Evolutionary conservation across 2,797 vertebrate genomes (phyloP), one percentile per base, ranked within the genome.

Genomic region (Dipus sagitta): DNA sequence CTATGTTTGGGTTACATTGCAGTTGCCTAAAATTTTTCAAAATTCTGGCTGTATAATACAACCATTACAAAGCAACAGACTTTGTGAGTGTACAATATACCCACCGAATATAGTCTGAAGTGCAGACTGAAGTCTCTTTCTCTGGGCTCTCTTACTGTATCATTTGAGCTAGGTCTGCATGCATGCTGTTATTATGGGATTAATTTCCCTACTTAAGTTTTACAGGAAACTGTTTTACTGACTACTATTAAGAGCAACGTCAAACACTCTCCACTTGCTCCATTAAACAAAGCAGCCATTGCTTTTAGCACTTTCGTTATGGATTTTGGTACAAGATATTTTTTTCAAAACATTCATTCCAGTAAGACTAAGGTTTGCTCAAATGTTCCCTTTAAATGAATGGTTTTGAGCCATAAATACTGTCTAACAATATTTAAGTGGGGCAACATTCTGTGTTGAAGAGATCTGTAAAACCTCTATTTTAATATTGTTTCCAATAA

Each of bases 171-270:
- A 32, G 34, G 70, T 65, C 80, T 88, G 84, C 28, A 65, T 95
- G 72, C 76, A 71, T 86, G 84, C 86, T 94, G 67, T 79, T 94
- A n/a, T 91, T 86, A 88, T 94, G 80, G 84, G 88, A 93, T 88
- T 97, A 92, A 96, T 95, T 92, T 94, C 82, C 76, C 86, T 21
- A 30, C 75, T 96, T 85, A 97, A 93, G 90, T 95, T 96, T 97
- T 96, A 95, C 95, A 95, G 96, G 93, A 96, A 96, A 96, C 94
- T 96, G 91, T 97, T 97, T 97, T 94, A 97, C 93, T 91, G 86
- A 72, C 65, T 96, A 84, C 81, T 95, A 71, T 94, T 94, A 96
- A 96, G 70, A 77, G 80, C 71, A 93, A 81, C 0, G 3, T 74
- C 79, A 88, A 96, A 94, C n/a, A 70, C 67, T 96, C 94, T 92